Conservation (phyloP, 1,140 invertebrate species). For the Trichonephila clavipes region DNA sequence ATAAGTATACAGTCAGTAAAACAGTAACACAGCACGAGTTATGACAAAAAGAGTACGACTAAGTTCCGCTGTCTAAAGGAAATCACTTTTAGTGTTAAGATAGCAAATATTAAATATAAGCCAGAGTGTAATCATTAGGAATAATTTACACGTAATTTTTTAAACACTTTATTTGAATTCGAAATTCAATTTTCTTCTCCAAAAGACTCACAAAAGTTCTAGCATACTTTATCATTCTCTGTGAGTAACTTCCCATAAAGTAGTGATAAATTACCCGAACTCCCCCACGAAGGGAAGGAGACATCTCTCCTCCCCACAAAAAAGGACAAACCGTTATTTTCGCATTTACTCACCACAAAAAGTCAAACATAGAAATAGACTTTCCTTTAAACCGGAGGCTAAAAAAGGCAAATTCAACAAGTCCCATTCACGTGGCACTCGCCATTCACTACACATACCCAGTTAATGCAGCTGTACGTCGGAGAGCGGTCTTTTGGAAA, state of each 20-base stretch:
- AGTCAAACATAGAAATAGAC: constrained; percentile 7
- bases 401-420: constrained; percentile 34
- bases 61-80: too few species aligned
- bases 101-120: too few species aligned
- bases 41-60: too few species aligned
- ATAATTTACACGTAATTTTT: background rate
- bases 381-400: background rate
- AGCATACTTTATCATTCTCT: background rate
- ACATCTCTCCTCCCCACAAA: background rate
- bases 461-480: constrained; percentile 28
- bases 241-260: background rate
- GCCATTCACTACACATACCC: background rate
- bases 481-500: background rate
- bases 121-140: too few species aligned
- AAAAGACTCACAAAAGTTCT: too few species aligned
- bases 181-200: too few species aligned
- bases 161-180: background rate
- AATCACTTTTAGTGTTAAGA: too few species aligned
- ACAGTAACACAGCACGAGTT: too few species aligned
- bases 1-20: too few species aligned
- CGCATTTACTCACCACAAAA: constrained; percentile 10
- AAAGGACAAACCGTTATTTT: background rate
- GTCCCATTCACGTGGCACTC: background rate
- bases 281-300: background rate
- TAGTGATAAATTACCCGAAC: background rate